Evolutionary conservation across 2,113 vertebrate genomes (phyloP).

Genomic region (Laterallus jamaicensis): DNA sequence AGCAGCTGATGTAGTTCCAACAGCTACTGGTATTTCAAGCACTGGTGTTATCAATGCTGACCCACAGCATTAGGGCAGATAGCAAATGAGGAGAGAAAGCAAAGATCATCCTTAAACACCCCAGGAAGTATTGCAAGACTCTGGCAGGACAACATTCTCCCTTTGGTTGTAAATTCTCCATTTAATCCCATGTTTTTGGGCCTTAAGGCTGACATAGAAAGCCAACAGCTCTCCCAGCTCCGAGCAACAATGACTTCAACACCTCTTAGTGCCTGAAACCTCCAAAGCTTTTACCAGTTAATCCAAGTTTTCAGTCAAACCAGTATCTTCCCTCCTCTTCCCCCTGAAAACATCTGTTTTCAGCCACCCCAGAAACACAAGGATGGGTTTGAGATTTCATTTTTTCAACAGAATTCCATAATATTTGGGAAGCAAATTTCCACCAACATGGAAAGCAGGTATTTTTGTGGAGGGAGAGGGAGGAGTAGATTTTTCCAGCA

Average conservation of each 20-base stretch:
- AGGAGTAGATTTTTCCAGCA: background rate
- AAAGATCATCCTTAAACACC: background rate
- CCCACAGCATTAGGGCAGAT: background rate
- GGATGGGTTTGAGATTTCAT: background rate
- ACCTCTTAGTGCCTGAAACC: background rate
- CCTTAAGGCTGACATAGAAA: background rate
- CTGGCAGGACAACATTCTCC: rapidly evolving
- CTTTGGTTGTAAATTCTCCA: background rate
- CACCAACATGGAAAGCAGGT: background rate
- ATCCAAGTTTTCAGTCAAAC: background rate
- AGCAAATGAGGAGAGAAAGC: background rate
- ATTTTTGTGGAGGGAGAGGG: background rate
- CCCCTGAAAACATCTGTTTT: background rate
- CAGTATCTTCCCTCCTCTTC: background rate
- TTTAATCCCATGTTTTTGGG: background rate
- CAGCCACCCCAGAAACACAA: background rate
- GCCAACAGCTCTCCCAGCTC: background rate
- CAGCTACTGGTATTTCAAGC: background rate
- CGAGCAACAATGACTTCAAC: background rate
- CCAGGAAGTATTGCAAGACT: background rate
- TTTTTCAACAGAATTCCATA: background rate
- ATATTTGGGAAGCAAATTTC: background rate
- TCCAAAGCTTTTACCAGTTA: background rate
- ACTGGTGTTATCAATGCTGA: rapidly evolving
- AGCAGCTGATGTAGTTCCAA: background rate